Conservation (phyloP, 2,113 vertebrate species). For the human region GRCh38 chrX:38951501-38952000, state of each 20-base stretch:
- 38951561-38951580: constrained; percentile 52
- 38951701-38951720: not conserved
- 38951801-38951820: not conserved
- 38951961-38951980: not conserved
- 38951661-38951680: constrained; percentile 19
- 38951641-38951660: constrained; percentile 55
- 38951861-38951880: constrained; percentile 30
- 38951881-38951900: not conserved
- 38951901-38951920: not conserved
- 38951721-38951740: not conserved
- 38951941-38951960: not conserved
- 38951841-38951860: not conserved
- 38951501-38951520: constrained; percentile 59
- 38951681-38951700: constrained; percentile 30
- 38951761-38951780: not conserved
- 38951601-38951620: constrained; percentile 42
- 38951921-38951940: not conserved
- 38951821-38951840: not conserved
- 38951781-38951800: constrained; percentile 5
- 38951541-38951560: constrained; percentile 49
- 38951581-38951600: not conserved
- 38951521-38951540: constrained; percentile 57
- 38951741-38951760: not conserved
- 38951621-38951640: not conserved
- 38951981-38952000: constrained; percentile 6